Evolutionary conservation across 2,797 vertebrate genomes (phyloP), one percentile per base, ranked within the genome.

Genomic region (Bryconaethiops microstoma): DNA sequence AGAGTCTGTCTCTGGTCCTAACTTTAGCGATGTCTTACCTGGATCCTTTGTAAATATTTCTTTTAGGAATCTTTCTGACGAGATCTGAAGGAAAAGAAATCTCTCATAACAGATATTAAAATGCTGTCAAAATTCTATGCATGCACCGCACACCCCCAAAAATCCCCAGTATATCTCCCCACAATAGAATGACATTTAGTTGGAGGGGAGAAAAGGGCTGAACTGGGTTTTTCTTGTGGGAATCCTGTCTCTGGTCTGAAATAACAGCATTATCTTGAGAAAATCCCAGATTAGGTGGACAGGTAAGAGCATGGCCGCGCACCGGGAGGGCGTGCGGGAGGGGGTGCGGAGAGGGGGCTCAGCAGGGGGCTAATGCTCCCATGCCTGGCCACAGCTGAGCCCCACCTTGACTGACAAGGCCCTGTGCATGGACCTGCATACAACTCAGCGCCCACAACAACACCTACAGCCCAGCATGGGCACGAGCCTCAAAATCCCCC

Each of bases 321-420:
- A 86, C 87, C 84, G 90, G 92, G 91, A 93, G 94, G 94, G 82
- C 75, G 78, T 19, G 72, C 82, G 70, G 35, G 35, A 35, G 91
- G 93, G 92, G 91, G 93, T 94, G 94, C 90, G 94, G 93, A 90
- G 91, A 90, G 91, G 91, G 92, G 94, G 86, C 96, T 93, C 97
- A 95, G 96, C 94, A 87, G 97, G 97, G 94, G 96, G 94, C 94
- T 97, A 97, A 98, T 97, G 95, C 96, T 95, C 95, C 95, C 96
- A 94, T 96, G 95, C 93, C 91, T 93, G 91, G 92, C 93, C 95
- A 94, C 97, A 97, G 96, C 97, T 99, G 97, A 96, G 97, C 93
- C 96, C 95, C 93, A 88, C 92, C 91, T 91, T 97, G 95, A 97
- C 93, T 97, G 96, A 97, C 97, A 96, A 95, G 94, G 90, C 91